Conservation (phyloP, 2,888 invertebrate species). For the Aleiodes testaceus region DNA sequence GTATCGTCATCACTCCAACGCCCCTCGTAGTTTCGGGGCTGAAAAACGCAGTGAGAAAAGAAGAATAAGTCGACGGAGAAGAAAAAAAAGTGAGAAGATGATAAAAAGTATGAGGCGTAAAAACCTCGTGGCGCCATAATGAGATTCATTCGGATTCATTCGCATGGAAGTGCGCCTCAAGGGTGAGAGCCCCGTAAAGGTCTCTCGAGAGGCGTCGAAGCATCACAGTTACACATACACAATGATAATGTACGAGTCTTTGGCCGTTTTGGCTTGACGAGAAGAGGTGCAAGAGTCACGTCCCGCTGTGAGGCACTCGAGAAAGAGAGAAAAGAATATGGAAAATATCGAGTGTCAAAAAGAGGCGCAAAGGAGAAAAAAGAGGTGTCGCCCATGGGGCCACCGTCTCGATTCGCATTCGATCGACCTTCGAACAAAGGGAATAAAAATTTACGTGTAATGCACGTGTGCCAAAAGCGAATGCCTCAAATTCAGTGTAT, state of each 20-base stretch:
- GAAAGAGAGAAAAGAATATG: conserved; percentile 10
- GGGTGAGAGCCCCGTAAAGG: conserved; percentile 26
- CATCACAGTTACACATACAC: conserved; percentile 7
- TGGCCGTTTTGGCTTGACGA: conserved; percentile 46
- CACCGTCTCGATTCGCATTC: conserved; percentile 59
- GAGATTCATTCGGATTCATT: conserved; percentile 51
- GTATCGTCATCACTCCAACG: conserved; percentile 21
- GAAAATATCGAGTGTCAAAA: conserved; percentile 55
- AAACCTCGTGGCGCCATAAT: conserved; percentile 45
- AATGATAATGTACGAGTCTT: conserved; percentile 35
- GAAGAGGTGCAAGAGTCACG: conserved; percentile 26
- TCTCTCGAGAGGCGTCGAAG: conserved; percentile 30
- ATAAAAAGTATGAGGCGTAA: conserved; percentile 45
- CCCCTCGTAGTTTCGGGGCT: conserved; percentile 25
- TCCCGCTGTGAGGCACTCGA: conserved; percentile 27
- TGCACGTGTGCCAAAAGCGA: conserved; percentile 17
- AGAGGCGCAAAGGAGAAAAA: conserved; percentile 37
- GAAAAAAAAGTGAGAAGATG: no score
- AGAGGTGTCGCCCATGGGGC: conserved; percentile 19
- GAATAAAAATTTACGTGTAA: conserved; percentile 54
- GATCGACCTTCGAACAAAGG: conserved; percentile 57
- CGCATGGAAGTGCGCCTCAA: conserved; percentile 49
- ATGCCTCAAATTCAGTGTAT: no score
- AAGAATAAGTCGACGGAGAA: conserved; percentile 21
- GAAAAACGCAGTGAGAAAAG: conserved; percentile 22